A percentile compares a stretch with the other conserved stretches of the same genome.
Evolutionary conservation across 2,113 vertebrate species (phyloP).

Genomic region (Hassar affinis): DNA sequence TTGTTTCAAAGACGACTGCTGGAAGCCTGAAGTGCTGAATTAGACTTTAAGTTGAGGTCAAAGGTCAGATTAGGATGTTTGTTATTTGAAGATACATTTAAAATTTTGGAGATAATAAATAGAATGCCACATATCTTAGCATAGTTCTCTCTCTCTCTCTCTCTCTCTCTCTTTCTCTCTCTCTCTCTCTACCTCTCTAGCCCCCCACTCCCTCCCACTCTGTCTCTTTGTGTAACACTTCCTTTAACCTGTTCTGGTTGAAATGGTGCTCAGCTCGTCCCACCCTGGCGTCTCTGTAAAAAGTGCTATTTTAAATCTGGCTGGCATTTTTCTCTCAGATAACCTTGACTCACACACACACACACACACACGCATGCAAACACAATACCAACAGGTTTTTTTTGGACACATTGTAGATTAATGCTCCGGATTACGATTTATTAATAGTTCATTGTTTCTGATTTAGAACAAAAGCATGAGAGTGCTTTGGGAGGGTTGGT

Average conservation of each 20-base stretch:
- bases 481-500: too few species aligned
- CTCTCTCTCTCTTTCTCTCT: background rate
- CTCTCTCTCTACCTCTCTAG: background rate
- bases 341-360: background rate
- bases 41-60: background rate
- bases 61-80: background rate
- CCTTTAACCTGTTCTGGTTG: background rate
- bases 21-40: background rate
- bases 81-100: background rate
- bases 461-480: too few species aligned
- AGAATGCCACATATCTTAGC: background rate
- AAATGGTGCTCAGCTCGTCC: background rate
- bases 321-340: background rate
- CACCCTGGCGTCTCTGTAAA: slow-evolving; percentile 27
- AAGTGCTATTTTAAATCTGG: slow-evolving; percentile 15
- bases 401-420: too few species aligned
- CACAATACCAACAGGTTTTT: background rate
- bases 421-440: too few species aligned
- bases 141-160: background rate
- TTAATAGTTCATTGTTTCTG: too few species aligned
- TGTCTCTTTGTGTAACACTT: slow-evolving; percentile 28
- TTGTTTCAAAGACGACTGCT: too few species aligned
- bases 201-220: too few species aligned
- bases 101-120: background rate
- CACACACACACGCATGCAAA: background rate